These are phyloP conservation scores for Zaprionus lineosus DNA, from an alignment of 2,888 invertebrate species.

Conservation along the genomic window DNA sequence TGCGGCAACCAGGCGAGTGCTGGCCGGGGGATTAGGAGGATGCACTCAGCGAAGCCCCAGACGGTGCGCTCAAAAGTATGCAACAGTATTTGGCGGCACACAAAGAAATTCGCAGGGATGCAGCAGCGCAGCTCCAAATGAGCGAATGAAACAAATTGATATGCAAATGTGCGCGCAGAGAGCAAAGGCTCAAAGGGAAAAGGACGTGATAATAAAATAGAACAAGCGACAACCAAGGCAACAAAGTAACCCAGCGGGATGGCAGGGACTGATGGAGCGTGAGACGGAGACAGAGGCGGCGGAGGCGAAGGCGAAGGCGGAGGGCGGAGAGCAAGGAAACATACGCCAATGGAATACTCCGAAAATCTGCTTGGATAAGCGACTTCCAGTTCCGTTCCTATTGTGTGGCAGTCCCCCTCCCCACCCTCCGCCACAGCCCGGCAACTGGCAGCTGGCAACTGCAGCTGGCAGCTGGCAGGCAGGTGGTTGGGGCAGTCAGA, in stretches of 20 bases:
- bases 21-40: no score
- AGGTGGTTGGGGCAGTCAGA: neutral
- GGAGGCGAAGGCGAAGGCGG: neutral
- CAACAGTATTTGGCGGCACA: conserved; percentile 36
- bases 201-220: conserved; percentile 49
- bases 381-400: conserved; percentile 52
- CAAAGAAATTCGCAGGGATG: conserved; percentile 22
- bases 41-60: conserved; percentile 28
- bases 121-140: conserved; percentile 42
- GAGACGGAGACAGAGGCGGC: neutral
- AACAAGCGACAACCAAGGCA: conserved; percentile 36
- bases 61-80: conserved; percentile 31
- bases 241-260: conserved; percentile 10
- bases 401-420: no score
- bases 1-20: no score
- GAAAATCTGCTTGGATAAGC: conserved; percentile 54
- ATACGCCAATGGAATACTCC: no score
- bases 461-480: conserved; percentile 6
- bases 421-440: conserved; percentile 25
- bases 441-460: conserved; percentile 76
- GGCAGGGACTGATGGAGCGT: no score
- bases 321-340: neutral
- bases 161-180: conserved; percentile 56
- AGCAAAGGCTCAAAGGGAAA: neutral
- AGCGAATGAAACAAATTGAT: conserved; percentile 75